Evolutionary conservation across 2,797 vertebrate genomes (phyloP), one percentile per base, ranked within the genome.

Genomic region (Martes flavigula): DNA sequence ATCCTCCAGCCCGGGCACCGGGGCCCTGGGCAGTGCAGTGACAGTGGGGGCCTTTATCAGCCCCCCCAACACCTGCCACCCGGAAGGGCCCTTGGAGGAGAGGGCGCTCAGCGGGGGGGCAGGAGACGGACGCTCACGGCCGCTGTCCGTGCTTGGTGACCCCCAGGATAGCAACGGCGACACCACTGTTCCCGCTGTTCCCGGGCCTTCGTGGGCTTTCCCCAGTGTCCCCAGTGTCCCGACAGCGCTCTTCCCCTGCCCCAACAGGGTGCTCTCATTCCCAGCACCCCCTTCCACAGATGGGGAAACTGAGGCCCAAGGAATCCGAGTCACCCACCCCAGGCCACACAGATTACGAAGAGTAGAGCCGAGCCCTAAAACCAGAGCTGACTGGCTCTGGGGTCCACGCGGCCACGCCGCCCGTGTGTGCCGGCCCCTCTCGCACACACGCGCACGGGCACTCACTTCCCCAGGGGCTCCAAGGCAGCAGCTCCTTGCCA

Each of bases 141-240:
- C 1, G 62, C 75, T 25, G 20, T 35, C 18, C 3, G 40, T 0
- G 0, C 82, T 13, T 3, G 1, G 20, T 5, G 17, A 11, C 27
- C 20, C 87, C 87, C 27, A 2, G 17, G 0, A 1, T 1, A 0
- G 3, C 2, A 38, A 17, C 4, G 6, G 40, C 1, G 18, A 32
- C 4, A 0, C 35, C 21, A 2, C 46, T 48, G 46, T 48, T 48
- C 46, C 46, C 46, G 46, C 68, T 3, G 3, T 11, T 7, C 48
- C 23, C 4, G 32, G 21, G 51, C 64, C 30, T 40, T 25, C 25
- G 0, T 2, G 0, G 2, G 3, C 8, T 0, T 5, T 40, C 30
- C 32, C 54, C 21, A 2, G 30, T 18, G 20, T 20, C 62, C 62
- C 62, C 62, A 7, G 2, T 14, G 60, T 84, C 77, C n/a, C 8